Conservation (phyloP, 1,140 invertebrate species). For the Hyles euphorbiae region DNA sequence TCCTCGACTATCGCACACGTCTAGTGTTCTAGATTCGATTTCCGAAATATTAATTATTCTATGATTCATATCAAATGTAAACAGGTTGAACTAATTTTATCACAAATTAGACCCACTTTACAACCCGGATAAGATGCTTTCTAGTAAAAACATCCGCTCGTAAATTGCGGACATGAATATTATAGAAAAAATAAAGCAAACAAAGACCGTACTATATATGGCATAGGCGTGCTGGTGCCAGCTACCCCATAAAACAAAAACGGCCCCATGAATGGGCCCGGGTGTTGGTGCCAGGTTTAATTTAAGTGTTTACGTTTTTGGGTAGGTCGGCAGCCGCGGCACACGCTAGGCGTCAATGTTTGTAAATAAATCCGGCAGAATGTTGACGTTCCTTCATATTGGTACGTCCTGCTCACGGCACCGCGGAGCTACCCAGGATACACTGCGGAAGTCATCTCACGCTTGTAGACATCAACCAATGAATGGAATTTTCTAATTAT, state of each 20-base stretch:
- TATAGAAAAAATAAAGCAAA: too few relatives aligned
- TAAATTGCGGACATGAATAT: neutral
- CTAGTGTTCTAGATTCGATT: too few relatives aligned
- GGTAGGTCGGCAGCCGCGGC: slow-evolving; percentile 40
- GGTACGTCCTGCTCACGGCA: slow-evolving; percentile 14
- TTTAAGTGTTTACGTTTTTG: slow-evolving; percentile 34
- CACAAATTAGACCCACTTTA: too few relatives aligned
- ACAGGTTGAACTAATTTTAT: too few relatives aligned
- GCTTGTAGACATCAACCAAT: neutral
- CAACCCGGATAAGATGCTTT: neutral
- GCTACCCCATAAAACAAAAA: neutral
- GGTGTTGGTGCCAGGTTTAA: slow-evolving; percentile 49
- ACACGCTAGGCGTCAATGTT: slow-evolving; percentile 55
- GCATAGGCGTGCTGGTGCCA: too few relatives aligned
- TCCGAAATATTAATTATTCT: too few relatives aligned
- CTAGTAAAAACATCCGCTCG: neutral
- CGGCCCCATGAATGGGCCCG: slow-evolving; percentile 35
- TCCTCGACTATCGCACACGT: neutral
- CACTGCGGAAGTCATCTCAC: slow-evolving; percentile 5
- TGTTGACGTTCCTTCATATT: slow-evolving; percentile 64
- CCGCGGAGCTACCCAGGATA: neutral
- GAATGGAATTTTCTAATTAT: slow-evolving; percentile 18
- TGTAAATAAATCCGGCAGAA: slow-evolving; percentile 61
- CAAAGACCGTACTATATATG: too few relatives aligned
- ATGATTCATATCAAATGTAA: slow-evolving; percentile 2